Base-by-base conservation (phyloP, 2,888 invertebrate genomes). In the Pelosia muscerda region DNA sequence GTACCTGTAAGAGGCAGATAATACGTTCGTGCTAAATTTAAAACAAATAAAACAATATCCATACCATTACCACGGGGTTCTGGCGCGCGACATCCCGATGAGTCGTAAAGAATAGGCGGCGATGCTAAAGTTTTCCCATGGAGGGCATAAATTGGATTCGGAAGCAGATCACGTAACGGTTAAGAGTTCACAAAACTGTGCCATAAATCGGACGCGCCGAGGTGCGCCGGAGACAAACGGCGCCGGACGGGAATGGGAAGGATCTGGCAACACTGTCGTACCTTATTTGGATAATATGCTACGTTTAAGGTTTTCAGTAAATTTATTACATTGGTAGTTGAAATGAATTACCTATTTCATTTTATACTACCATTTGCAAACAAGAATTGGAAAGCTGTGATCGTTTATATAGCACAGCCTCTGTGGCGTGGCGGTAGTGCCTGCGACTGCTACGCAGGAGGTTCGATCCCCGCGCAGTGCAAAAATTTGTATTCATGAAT, bases 151-250 rank as follows among this genome's bases (percentile, higher is more conserved):
- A 95, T 95, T 93, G 92, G 92, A 90, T 93, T 93, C 94, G 93
- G 94, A 94, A 94, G 92, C 94, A 92, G 94, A 94, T 94, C 94
- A 95, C 94, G 95, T 95, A 94, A 94, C 92, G 93, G 93, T 93
- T 94, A 93, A 92, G 93, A 94, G 95, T 94, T 95, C 94, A 93
- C 94, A 94, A 94, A 94, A 95, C 92, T 94, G 94, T 92, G 92
- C 94, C 88, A 93, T 95, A 94, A 94, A 95, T 95, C 92, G 93
- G 93, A 92, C 91, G 92, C 92, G 92, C 90, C 87, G 91, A 94
- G 94, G 95, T 94, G 94, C 92, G 92, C 92, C 83, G 89, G 94
- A 94, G 95, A 95, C 94, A 94, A 94, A 95, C 93, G 93, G 92
- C 91, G 91, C 89, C 89, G 87, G 86, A 84, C 86, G 79, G 78